Percentiles rank a stretch among this genome's conserved stretches.
Conservation (phyloP, 2,888 invertebrate genomes). For the Synergus japonicus region DNA sequence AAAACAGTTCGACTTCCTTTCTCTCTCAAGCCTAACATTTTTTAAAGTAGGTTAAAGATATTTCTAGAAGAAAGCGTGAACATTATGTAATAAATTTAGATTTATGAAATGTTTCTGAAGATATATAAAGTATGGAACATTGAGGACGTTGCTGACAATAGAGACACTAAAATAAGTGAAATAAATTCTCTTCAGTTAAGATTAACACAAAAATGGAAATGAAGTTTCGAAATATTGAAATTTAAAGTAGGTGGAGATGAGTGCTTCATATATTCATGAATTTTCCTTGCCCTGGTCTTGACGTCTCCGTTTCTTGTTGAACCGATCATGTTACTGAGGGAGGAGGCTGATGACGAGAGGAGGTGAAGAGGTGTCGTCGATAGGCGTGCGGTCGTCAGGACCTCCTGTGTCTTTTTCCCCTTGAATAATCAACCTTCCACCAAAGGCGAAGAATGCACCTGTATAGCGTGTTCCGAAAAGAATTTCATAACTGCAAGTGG, state of each 20-base stretch:
- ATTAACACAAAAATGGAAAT: neutral
- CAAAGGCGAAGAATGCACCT: slow-evolving; percentile 34
- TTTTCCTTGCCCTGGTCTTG: neutral
- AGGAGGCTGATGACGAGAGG: slow-evolving; percentile 30
- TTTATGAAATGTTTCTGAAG: neutral
- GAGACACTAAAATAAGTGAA: neutral
- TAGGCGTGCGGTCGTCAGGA: slow-evolving; percentile 19
- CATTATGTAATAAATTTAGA: neutral
- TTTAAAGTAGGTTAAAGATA: too few species aligned
- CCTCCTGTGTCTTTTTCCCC: slow-evolving; percentile 39
- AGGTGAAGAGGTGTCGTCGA: slow-evolving; percentile 37
- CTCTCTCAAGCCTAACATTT: neutral
- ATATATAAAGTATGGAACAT: neutral
- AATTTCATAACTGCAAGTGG: slow-evolving; percentile 40
- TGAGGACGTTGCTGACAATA: neutral
- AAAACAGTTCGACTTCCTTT: neutral
- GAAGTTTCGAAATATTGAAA: neutral
- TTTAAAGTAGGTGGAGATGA: too few species aligned
- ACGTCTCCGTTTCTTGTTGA: slow-evolving; percentile 21
- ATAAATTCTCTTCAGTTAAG: neutral
- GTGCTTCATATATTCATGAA: neutral
- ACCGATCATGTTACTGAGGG: slow-evolving; percentile 23
- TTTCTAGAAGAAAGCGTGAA: neutral
- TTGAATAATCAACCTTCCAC: slow-evolving; percentile 27
- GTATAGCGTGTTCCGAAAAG: slow-evolving; percentile 32